Conservation (phyloP, 1,140 invertebrate genomes). For the Drosophila sp. region DNA sequence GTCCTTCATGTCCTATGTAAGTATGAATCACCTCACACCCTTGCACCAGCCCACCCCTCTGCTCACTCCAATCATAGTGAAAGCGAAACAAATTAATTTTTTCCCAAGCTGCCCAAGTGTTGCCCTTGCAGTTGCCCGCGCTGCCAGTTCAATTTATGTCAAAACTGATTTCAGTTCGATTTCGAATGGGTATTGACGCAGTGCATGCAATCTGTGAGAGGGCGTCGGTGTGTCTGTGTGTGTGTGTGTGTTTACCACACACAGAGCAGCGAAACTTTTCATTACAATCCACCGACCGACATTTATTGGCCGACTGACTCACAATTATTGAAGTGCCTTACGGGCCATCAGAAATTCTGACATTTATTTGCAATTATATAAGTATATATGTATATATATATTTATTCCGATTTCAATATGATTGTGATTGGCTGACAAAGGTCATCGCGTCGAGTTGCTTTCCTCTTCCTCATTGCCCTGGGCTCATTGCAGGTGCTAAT, state of each 20-base stretch:
- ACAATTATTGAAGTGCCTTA: conserved; percentile 69
- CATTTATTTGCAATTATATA: conserved; percentile 77
- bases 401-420: conserved; percentile 48
- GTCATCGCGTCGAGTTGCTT: not conserved
- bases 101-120: conserved; percentile 39
- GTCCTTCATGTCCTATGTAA: conserved; percentile 86
- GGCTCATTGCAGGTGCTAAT: conserved; percentile 49
- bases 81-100: conserved; percentile 77
- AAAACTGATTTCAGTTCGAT: conserved; percentile 69
- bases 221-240: not conserved
- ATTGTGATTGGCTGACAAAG: conserved; percentile 32
- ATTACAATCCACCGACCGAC: conserved; percentile 41
- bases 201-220: conserved; percentile 46
- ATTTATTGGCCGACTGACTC: conserved; percentile 52
- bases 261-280: conserved; percentile 29
- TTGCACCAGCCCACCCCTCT: conserved; percentile 1
- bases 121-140: conserved; percentile 13
- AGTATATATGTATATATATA: conserved; percentile 31
- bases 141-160: conserved; percentile 74
- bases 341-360: conserved; percentile 40
- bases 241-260: conserved; percentile 12
- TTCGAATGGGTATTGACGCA: conserved; percentile 61
- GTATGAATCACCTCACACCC: conserved; percentile 70
- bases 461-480: not conserved
- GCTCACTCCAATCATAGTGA: conserved; percentile 35